Evolutionary conservation across 2,888 invertebrate species (phyloP), one percentile per base, ranked within the genome.

Genomic region (Limenitis camilla): DNA sequence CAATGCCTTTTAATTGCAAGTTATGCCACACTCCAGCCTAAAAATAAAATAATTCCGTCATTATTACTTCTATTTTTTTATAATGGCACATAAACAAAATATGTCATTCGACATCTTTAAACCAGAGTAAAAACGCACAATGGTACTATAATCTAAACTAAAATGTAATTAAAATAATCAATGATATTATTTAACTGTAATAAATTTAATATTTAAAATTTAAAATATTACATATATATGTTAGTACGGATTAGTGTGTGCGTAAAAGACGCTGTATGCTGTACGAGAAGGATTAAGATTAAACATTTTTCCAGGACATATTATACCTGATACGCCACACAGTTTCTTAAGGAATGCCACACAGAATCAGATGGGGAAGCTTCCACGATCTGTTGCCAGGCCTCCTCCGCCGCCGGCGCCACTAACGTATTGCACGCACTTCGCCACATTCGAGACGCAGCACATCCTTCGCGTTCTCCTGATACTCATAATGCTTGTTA

Each of bases 21-120:
- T 73, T 76, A 62, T 78, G 74, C 86, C 86, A 87, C 1, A 85
- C 74, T 0, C 78, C 81, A 4, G 85, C 81, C 86, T 87, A 71
- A 60, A 32, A 46, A 32, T 40, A 40, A 32, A 19, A 19, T 3
- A 19, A 7, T 29, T 30, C 9, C 40, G 1, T 43, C 6, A 19
- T 19, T 19, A 19, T 19, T 19, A 19, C 19, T 19, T 19, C 19
- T 2, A 19, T 2, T 19, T 19, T 19, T 19, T 19, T 19, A 19
- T 19, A 3, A 19, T 2, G 1, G 1, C 19, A 19, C 19, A 19
- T 19, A 19, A 19, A 19, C 1, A 3, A 19, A 19, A 19, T 19
- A 19, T 19, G 19, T 2, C 3, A 19, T 19, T 2, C 19, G 3
- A 19, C 19, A 19, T 19, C 19, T 19, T 19, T 2, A 19, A 19